Percentiles rank a stretch among this genome's conserved stretches.
phyloP scores from a whole-genome alignment of 2,113 vertebrate genomes.

The Chlorodrepanis virens region DNA sequence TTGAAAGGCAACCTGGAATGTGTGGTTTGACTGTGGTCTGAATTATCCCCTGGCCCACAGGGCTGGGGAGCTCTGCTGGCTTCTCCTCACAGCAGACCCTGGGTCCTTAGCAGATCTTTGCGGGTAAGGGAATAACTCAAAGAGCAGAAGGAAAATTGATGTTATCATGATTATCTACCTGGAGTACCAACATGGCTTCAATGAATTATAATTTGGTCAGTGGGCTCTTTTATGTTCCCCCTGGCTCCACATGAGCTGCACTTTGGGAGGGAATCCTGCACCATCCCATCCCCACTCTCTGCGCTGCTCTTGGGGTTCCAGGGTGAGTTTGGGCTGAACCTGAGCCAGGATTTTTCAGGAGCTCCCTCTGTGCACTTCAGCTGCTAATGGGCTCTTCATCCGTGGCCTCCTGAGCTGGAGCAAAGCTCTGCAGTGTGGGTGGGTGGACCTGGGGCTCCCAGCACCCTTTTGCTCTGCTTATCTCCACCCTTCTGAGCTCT shows the following conservation, averaged over 20 bases:
- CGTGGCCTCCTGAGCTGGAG: not conserved
- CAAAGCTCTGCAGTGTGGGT: not conserved
- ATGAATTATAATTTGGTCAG: rapidly evolving
- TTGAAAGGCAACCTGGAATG: not conserved
- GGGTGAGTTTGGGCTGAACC: not conserved
- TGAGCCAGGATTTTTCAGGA: not conserved
- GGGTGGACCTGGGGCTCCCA: not conserved
- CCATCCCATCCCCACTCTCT: rapidly evolving
- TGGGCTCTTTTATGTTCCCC: not conserved
- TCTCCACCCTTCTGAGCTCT: not conserved
- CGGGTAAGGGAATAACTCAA: not conserved
- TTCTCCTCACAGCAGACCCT: not conserved
- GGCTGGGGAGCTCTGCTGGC: not conserved
- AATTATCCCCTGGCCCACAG: not conserved
- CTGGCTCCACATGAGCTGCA: rapidly evolving
- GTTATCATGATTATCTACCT: rapidly evolving
- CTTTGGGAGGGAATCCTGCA: not conserved
- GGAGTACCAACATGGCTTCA: not conserved
- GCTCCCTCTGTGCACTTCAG: not conserved
- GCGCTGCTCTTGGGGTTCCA: too few relatives aligned
- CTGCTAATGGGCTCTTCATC: not conserved
- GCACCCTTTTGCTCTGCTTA: not conserved
- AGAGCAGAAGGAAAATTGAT: not conserved
- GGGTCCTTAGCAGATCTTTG: not conserved
- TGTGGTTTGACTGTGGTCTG: not conserved